These are phyloP conservation scores for Eubucco bourcierii DNA, from an alignment of 2,113 vertebrate genomes.

Conservation along the genomic window DNA sequence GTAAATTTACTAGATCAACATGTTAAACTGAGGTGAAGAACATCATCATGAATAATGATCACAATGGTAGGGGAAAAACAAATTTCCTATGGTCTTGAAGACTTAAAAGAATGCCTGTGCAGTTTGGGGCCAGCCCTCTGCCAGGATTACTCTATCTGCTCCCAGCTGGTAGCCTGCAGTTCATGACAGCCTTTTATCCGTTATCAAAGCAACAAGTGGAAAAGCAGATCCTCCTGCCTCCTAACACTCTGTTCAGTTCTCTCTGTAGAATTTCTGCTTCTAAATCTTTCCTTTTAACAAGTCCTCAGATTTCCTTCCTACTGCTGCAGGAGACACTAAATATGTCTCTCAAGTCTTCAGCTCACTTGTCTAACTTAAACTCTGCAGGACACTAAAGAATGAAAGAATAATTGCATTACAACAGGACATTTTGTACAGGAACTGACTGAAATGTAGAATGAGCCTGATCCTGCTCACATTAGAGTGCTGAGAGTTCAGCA, in stretches of 20 bases:
- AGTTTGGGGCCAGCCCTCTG: conserved; percentile 47
- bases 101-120: conserved; percentile 49
- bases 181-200: conserved; percentile 85
- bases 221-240: conserved; percentile 78
- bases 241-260: conserved; percentile 62
- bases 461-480: background rate
- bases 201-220: conserved; percentile 92
- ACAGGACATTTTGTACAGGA: background rate
- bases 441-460: background rate
- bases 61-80: background rate
- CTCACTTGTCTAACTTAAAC: conserved; percentile 17
- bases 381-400: conserved; percentile 32
- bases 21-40: conserved; percentile 17
- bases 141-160: conserved; percentile 76
- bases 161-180: conserved; percentile 74
- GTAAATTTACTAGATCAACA: conserved; percentile 1
- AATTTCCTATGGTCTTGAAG: background rate
- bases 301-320: conserved; percentile 79
- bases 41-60: background rate
- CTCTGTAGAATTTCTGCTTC: conserved; percentile 73
- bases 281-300: conserved; percentile 89
- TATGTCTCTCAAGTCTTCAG: conserved; percentile 26
- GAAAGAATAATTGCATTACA: conserved; percentile 19
- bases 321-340: conserved; percentile 49
- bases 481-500: background rate